Evolutionary conservation across 2,888 invertebrate genomes (phyloP).

Genomic region (Netelia fuscicornis): DNA sequence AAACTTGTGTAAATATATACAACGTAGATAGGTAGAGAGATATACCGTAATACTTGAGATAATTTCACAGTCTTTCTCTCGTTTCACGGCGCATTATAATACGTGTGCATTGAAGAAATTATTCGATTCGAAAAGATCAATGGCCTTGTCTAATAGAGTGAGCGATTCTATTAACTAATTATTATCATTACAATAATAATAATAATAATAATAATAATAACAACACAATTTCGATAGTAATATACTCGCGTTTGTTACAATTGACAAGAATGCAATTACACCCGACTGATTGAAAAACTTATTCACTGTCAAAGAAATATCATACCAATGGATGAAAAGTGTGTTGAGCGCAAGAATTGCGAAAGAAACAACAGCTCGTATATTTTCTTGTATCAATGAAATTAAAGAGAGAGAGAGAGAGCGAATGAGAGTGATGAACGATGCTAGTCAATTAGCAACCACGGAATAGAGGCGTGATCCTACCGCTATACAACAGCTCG

Average conservation of each 20-base stretch:
- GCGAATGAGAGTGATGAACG: conserved; percentile 82
- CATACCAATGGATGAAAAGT: no score
- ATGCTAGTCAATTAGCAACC: conserved; percentile 84
- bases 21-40: conserved; percentile 17
- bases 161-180: neutral
- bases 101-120: neutral
- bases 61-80: neutral
- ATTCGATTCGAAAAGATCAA: neutral
- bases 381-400: conserved; percentile 57
- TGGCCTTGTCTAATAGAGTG: conserved; percentile 1
- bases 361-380: conserved; percentile 27
- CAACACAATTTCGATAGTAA: no score
- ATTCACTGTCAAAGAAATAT: no score
- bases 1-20: conserved; percentile 65
- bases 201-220: no score
- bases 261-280: no score
- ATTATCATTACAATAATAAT: no score
- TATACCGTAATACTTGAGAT: neutral
- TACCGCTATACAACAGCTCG: conserved; percentile 45
- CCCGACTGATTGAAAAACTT: no score
- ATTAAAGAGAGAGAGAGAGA: conserved; percentile 47
- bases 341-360: no score
- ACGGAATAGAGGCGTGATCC: conserved; percentile 70
- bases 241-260: no score
- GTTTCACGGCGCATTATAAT: neutral